A percentile compares a stretch with the other conserved stretches of the same genome.
These are phyloP conservation scores for Adelognathus sp. DNA, from an alignment of 2,888 invertebrate genomes.

Conservation along the genomic window DNA sequence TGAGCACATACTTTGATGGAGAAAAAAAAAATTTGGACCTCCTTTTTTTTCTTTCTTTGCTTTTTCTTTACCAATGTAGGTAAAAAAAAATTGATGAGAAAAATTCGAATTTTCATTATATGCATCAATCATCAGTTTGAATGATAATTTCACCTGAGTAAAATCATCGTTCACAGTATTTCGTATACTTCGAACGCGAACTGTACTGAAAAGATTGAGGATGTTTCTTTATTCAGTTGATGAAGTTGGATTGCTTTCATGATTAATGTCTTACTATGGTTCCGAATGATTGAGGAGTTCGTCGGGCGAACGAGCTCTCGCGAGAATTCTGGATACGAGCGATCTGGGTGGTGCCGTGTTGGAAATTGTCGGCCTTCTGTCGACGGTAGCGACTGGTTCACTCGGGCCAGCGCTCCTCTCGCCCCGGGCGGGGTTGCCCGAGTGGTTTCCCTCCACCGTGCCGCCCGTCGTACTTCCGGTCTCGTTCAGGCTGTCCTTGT, in stretches of 20 bases:
- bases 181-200: no score
- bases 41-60: no score
- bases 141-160: neutral
- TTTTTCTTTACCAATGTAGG: no score
- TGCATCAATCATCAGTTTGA: neutral
- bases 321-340: slow-evolving; percentile 75
- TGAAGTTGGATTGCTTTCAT: neutral
- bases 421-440: slow-evolving; percentile 69
- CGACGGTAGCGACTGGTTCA: slow-evolving; percentile 51
- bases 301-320: slow-evolving; percentile 73
- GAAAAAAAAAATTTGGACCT: no score
- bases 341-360: slow-evolving; percentile 70
- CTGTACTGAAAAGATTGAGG: no score
- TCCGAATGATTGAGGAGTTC: slow-evolving; percentile 80
- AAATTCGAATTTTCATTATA: neutral
- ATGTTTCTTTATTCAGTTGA: neutral
- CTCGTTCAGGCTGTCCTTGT: slow-evolving; percentile 82
- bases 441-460: slow-evolving; percentile 75
- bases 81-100: no score
- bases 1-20: no score
- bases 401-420: slow-evolving; percentile 63
- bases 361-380: slow-evolving; percentile 49
- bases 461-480: slow-evolving; percentile 79
- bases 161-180: no score
- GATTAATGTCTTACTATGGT: slow-evolving; percentile 77